Base-by-base conservation (phyloP, 2,113 vertebrate species). In the Oryzias celebensis region DNA sequence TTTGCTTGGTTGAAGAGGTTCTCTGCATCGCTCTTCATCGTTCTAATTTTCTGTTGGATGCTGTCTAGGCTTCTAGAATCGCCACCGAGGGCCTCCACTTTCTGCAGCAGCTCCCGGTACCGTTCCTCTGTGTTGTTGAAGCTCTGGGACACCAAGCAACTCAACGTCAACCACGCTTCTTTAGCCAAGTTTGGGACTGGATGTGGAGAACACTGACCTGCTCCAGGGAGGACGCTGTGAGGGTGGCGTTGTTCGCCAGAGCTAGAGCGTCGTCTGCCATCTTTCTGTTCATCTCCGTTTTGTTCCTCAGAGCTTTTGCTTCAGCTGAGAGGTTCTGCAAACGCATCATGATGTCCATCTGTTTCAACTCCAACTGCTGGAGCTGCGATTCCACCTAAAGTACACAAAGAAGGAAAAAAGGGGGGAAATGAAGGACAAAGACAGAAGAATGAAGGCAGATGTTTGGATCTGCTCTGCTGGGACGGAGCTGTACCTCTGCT, bases 1-100 rank as follows among this genome's bases (percentile, higher is more conserved):
- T 45, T 91, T 48, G 90, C 93, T 63, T 93, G 90, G 42, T 82
- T 83, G 24, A 94, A 69, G 15, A 96, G 92, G 4, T 89, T 82
- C 54, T 76, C 84, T 4, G 91, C 94, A 54, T 95, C 92, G 0
- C 85, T 86, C 20, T 82, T 88, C 28, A 93, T 89, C 12, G 58
- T 76, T 0, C 62, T 78, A 22, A 89, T 89, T 48, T 78, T 88
- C 55, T 92, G 77, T 71, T 85, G 68, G 26, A 92, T 46, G 0
- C 44, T 71, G 1, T 69, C 55, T 16, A 91, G 63, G 1, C 20
- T 84, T 23, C 66, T 82, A 0, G 87, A 53, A 0, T 20, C 81
- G 0, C 69, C 82, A 0, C 80, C 89, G 12, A 93, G 79, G 5
- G 66, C 62, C 0, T 78, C 69, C 61, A 93, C 65, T 65, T 87